Conservation (phyloP, 2,888 invertebrate species). For the Spodoptera littoralis region DNA sequence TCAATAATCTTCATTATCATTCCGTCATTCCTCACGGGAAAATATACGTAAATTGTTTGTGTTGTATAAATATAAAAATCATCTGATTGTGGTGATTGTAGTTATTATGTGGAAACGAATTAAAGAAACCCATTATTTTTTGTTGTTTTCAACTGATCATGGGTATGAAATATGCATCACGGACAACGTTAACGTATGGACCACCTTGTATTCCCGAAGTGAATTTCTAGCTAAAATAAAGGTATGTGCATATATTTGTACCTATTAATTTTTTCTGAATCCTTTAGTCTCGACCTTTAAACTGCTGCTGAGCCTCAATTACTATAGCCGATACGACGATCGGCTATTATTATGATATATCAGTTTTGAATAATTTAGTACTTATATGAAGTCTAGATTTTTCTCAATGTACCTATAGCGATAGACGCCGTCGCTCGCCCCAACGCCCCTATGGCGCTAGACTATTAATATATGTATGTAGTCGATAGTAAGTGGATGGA, state of each 20-base stretch:
- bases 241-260: slow-evolving; percentile 51
- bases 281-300: neutral
- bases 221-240: slow-evolving; percentile 66
- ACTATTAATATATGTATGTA: too few species aligned
- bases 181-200: slow-evolving; percentile 70
- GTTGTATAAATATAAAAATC: slow-evolving; percentile 6
- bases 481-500: too few species aligned
- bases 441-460: too few species aligned
- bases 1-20: neutral
- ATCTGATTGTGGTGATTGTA: neutral
- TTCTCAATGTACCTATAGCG: too few species aligned
- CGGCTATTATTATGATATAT: too few species aligned
- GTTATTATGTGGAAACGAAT: slow-evolving; percentile 66
- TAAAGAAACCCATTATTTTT: slow-evolving; percentile 55
- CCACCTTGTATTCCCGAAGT: slow-evolving; percentile 53
- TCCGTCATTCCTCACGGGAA: slow-evolving; percentile 7
- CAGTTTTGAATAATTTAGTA: too few species aligned
- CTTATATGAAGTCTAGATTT: too few species aligned
- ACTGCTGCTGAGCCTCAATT: too few species aligned
- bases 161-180: slow-evolving; percentile 66
- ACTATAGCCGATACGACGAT: too few species aligned
- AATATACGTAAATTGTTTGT: slow-evolving; percentile 5
- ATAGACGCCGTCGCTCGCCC: too few species aligned
- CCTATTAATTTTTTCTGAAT: neutral
- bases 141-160: slow-evolving; percentile 45